Conservation (phyloP, 2,888 invertebrate genomes). For the Pyrrhosoma nymphula region DNA sequence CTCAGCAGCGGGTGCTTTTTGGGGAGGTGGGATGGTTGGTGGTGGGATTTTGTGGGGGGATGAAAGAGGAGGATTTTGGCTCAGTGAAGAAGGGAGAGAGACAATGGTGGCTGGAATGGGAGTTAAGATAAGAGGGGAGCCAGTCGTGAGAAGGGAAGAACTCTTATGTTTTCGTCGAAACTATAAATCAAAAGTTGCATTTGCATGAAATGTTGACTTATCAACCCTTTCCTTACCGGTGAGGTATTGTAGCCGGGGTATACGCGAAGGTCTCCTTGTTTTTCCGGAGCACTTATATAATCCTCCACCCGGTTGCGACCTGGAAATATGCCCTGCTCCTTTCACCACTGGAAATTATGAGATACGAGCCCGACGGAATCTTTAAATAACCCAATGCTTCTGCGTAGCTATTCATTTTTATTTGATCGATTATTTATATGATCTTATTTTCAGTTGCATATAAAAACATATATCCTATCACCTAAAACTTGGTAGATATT, state of each 20-base stretch:
- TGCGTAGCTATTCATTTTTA: not conserved
- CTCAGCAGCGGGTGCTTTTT: not conserved
- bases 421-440: not conserved
- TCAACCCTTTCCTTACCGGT: conserved; percentile 1
- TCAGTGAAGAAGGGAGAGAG: not conserved
- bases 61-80: not conserved
- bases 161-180: conserved; percentile 32
- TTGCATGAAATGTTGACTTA: conserved; percentile 32
- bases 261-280: not conserved
- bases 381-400: not conserved
- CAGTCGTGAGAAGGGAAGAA: conserved; percentile 16
- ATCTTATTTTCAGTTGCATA: no score
- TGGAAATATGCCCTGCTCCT: not conserved
- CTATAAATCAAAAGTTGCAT: conserved; percentile 28
- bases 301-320: not conserved
- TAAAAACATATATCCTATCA: no score
- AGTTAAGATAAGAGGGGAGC: not conserved
- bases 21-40: not conserved
- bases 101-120: not conserved
- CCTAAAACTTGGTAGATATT: no score
- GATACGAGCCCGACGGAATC: not conserved
- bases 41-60: not conserved
- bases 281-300: not conserved
- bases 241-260: not conserved
- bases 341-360: not conserved